Evolutionary conservation across 2,113 vertebrate species (phyloP).

Genomic region (Cryptomyrus ogoouensis): DNA sequence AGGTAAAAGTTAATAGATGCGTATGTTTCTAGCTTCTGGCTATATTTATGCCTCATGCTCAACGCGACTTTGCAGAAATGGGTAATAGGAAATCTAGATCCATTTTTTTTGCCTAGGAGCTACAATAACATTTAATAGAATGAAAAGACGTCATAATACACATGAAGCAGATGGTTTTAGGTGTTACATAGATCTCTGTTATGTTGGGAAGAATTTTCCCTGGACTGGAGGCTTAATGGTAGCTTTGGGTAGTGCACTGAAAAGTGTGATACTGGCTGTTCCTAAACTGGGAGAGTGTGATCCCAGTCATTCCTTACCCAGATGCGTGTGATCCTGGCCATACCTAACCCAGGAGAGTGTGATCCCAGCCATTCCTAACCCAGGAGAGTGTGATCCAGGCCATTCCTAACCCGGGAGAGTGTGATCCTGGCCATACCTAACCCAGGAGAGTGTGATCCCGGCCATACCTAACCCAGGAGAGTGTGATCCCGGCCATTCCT

Average conservation of each 20-base stretch:
- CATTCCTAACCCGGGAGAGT: too few species aligned
- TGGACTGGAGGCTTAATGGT: background rate
- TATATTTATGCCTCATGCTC: background rate
- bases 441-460: too few species aligned
- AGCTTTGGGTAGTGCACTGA: background rate
- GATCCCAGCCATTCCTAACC: background rate
- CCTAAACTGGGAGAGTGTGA: background rate
- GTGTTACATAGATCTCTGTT: background rate
- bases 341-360: background rate
- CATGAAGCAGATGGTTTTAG: background rate
- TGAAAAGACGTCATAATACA: background rate
- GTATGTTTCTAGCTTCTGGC: background rate
- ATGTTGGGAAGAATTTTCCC: background rate
- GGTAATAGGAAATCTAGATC: background rate
- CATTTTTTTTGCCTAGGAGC: slow-evolving; percentile 1
- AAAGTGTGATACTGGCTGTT: background rate
- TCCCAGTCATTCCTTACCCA: background rate
- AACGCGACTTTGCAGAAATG: background rate
- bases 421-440: too few species aligned
- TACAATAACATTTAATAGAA: slow-evolving; percentile 12
- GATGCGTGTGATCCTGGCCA: background rate
- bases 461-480: too few species aligned
- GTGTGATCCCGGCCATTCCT: too few species aligned
- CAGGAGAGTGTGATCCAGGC: background rate
- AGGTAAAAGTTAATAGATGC: slow-evolving; percentile 11